Percentiles rank a stretch among this genome's conserved stretches.
These are phyloP conservation scores for Furcula furcula DNA, from an alignment of 2,888 invertebrate species.

Conservation along the genomic window DNA sequence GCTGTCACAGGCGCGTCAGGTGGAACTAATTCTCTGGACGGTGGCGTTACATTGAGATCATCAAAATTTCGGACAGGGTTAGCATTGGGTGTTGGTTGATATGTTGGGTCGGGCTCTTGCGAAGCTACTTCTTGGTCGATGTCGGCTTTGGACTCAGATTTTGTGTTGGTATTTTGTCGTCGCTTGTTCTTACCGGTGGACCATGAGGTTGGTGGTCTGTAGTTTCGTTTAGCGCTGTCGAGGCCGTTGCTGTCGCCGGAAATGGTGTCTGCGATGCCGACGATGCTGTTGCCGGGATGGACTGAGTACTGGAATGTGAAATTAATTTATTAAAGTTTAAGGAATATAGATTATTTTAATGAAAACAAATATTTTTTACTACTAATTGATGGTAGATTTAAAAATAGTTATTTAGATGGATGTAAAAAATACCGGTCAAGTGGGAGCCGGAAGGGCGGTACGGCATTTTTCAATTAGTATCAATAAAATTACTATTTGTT, in stretches of 20 bases:
- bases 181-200: conserved; percentile 57
- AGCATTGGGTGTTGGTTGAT: conserved; percentile 35
- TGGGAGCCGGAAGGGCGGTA: too few species aligned
- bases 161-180: conserved; percentile 12
- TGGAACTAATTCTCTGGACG: conserved; percentile 49
- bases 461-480: too few species aligned
- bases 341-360: background rate
- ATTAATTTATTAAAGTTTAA: background rate
- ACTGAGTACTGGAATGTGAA: conserved; percentile 57
- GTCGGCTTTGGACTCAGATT: conserved; percentile 26
- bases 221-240: conserved; percentile 69
- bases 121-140: conserved; percentile 45
- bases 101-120: conserved; percentile 45
- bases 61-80: conserved; percentile 9
- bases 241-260: conserved; percentile 61
- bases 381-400: too few species aligned
- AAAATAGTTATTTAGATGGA: too few species aligned
- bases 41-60: conserved; percentile 33
- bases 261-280: conserved; percentile 66
- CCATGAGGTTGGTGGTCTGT: conserved; percentile 79
- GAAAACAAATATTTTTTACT: too few species aligned
- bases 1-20: conserved; percentile 48
- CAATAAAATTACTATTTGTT: too few species aligned
- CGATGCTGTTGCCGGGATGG: conserved; percentile 66
- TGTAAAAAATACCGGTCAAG: too few species aligned